Evolutionary conservation across 1,140 invertebrate species (phyloP), one percentile per base, ranked within the genome.

Genomic region (Tribolium castaneum): DNA sequence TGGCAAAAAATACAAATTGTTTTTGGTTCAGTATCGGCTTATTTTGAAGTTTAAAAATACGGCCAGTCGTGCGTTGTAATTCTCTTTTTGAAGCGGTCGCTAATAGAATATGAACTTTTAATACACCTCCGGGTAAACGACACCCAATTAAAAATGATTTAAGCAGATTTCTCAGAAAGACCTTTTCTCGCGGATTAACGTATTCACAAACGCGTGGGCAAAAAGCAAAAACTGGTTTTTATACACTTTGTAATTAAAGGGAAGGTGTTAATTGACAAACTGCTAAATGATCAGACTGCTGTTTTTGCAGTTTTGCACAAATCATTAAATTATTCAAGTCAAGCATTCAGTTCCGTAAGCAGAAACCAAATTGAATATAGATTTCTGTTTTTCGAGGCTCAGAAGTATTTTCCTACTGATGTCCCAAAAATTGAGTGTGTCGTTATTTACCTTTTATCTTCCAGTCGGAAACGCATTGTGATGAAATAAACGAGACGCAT

Each of bases 1-100:
- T 66, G 59, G 59, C 59, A 66, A 66, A 66, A 66, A 66, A 35
- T 66, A 34, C 14, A 66, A 13, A 34, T 34, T 66, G 59, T 66
- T 13, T 66, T n/a, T 7, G n/a, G 39, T 45, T 45, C n/a, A 45
- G 39, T n/a, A 9, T 45, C 39, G 39, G 39, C 39, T 45, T 9
- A 45, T 45, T 45, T 45, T 45, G 5, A 45, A 9, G 39, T 45
- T 45, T 45, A 45, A 45, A 45, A 45, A 45, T 45, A 45, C 39
- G 7, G 7, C n/a, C 7, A 45, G 39, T 45, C 39, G 39, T 45
- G 39, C 39, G 39, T 45, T 45, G 7, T 45, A 45, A 45, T 45
- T 45, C 6, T 45, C n/a, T 45, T 45, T 45, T 45, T 45, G 9
- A 45, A 45, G 39, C 7, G 39, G 39, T 45, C 39, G 39, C 39